These are phyloP conservation scores for Anastrepha obliqua DNA, from an alignment of 1,140 invertebrate species.

Conservation along the genomic window DNA sequence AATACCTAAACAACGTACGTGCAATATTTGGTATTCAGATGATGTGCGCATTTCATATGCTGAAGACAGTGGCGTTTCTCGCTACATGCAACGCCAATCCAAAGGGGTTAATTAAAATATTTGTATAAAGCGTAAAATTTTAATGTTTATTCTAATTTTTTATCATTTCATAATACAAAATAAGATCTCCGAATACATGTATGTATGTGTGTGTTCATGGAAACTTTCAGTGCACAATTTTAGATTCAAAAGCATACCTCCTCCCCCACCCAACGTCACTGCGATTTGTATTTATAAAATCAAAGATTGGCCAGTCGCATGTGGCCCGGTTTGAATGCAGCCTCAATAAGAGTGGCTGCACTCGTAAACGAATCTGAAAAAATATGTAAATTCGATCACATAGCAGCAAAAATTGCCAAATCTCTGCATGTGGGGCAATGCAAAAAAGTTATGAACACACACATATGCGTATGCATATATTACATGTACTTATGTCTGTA, in stretches of 20 bases:
- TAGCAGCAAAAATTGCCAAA: slow-evolving; percentile 42
- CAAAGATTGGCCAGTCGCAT: slow-evolving; percentile 46
- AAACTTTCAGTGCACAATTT: too few relatives aligned
- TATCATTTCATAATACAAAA: too few relatives aligned
- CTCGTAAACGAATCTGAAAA: slow-evolving; percentile 42
- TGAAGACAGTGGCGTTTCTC: slow-evolving; percentile 40
- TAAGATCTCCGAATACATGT: too few relatives aligned
- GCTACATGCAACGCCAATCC: not conserved
- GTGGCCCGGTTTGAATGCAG: slow-evolving; percentile 34
- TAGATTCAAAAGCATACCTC: not conserved
- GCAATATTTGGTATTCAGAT: slow-evolving; percentile 74
- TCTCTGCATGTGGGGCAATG: slow-evolving; percentile 31
- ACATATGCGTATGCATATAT: not conserved
- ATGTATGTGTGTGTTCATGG: too few relatives aligned
- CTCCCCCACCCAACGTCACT: not conserved
- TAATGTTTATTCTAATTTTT: too few relatives aligned
- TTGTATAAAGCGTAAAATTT: too few relatives aligned
- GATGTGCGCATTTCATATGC: slow-evolving; percentile 73
- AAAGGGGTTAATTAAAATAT: not conserved
- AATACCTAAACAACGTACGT: slow-evolving; percentile 61
- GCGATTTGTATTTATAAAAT: slow-evolving; percentile 2
- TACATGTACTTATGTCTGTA: not conserved
- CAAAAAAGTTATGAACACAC: not conserved
- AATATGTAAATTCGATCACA: slow-evolving; percentile 52
- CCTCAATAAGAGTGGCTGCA: slow-evolving; percentile 22